Conservation (phyloP, 2,888 invertebrate species). For the Ormyrus rosae region DNA sequence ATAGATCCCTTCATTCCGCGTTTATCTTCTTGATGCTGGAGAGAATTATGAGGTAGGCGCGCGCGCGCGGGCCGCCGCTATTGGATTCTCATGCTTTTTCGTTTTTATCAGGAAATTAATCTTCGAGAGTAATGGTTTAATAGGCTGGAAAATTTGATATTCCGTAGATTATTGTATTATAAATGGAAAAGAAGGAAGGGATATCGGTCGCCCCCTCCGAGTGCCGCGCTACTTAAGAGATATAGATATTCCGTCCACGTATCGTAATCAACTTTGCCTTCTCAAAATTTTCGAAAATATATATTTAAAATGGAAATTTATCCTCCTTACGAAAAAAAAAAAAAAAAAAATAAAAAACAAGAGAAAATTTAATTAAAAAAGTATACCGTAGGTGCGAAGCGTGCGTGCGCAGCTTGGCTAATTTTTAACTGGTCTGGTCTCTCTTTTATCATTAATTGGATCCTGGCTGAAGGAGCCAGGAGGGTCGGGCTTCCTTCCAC, state of each 20-base stretch:
- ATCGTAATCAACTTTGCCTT: too few species aligned
- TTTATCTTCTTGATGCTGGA: conserved; percentile 37
- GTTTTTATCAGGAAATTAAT: conserved; percentile 9
- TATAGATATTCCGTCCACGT: neutral
- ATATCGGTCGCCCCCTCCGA: too few species aligned
- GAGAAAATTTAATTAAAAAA: too few species aligned
- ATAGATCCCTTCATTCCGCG: conserved; percentile 48
- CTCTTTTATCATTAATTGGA: conserved; percentile 71
- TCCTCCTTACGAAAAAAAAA: neutral
- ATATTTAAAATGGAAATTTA: too few species aligned
- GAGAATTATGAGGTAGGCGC: conserved; percentile 24
- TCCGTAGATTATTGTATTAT: conserved; percentile 29
- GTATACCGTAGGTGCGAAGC: neutral
- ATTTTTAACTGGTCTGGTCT: conserved; percentile 67
- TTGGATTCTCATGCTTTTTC: conserved; percentile 26
- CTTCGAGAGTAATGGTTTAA: conserved; percentile 43
- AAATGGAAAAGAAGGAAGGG: neutral
- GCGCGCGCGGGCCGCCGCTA: conserved; percentile 7
- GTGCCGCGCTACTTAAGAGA: neutral
- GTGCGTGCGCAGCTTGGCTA: conserved; percentile 60
- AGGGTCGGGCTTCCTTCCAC: conserved; percentile 29
- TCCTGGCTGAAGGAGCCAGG: conserved; percentile 68
- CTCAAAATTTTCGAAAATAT: too few species aligned
- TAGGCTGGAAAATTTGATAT: conserved; percentile 55
- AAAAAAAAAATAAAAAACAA: neutral